phyloP scores from a whole-genome alignment of 2,797 vertebrate species.

The Sebastes hubbsi region DNA sequence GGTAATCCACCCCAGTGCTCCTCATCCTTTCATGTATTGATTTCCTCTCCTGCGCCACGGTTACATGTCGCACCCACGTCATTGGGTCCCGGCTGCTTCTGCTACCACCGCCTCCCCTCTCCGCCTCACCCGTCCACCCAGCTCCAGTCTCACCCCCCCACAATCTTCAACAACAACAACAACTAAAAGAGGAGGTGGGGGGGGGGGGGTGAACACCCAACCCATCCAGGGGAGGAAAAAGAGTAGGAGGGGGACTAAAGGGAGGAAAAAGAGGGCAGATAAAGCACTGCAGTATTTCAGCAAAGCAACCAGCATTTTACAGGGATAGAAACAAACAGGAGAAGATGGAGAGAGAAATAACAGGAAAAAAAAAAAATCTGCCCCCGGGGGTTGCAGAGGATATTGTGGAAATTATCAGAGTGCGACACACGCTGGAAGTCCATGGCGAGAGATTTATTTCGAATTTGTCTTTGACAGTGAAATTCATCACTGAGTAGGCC shows the following conservation, averaged over 20 bases:
- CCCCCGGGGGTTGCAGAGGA: constrained; percentile 77
- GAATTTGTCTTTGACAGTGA: constrained; percentile 78
- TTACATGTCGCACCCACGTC: constrained; percentile 84
- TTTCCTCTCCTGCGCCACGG: constrained; percentile 84
- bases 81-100: constrained; percentile 75
- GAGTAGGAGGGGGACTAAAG: constrained; percentile 52
- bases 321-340: constrained; percentile 79
- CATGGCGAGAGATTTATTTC: constrained; percentile 75
- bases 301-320: constrained; percentile 82
- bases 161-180: constrained; percentile 70
- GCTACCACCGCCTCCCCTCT: constrained; percentile 42
- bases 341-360: constrained; percentile 67
- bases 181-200: constrained; percentile 36
- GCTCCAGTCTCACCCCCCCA: neutral
- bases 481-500: constrained; percentile 69
- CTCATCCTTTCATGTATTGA: constrained; percentile 88
- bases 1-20: constrained; percentile 87
- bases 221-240: constrained; percentile 44
- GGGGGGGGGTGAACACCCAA: constrained; percentile 22
- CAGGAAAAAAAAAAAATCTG: constrained; percentile 53
- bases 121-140: constrained; percentile 45
- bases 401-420: constrained; percentile 82
- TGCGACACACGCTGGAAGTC: constrained; percentile 76
- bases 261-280: constrained; percentile 74
- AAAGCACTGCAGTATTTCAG: constrained; percentile 84